phyloP scores from a whole-genome alignment of 2,888 invertebrate species.

The Mythimna pallens region DNA sequence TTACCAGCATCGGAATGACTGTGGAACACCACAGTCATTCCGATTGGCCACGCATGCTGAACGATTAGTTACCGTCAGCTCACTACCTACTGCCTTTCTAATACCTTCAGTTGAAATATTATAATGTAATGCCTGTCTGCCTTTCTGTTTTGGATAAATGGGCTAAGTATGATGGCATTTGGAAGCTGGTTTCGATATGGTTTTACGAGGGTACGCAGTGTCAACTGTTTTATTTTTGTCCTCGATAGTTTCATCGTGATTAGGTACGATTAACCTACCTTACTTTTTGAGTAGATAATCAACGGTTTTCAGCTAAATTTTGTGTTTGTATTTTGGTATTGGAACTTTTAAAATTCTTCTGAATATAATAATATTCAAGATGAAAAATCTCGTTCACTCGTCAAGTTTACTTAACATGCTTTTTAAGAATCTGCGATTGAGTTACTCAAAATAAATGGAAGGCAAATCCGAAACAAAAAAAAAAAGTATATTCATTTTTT shows the following conservation, averaged over 20 bases:
- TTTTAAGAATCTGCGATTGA: background rate
- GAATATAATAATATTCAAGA: slow-evolving; percentile 17
- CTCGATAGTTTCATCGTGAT: background rate
- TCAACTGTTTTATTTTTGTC: slow-evolving; percentile 10
- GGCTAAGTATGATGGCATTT: slow-evolving; percentile 60
- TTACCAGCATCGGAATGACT: slow-evolving; percentile 67
- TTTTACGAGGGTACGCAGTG: slow-evolving; percentile 37
- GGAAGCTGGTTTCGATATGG: slow-evolving; percentile 50
- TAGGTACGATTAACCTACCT: background rate
- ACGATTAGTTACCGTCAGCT: slow-evolving; percentile 84
- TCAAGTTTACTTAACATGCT: slow-evolving; percentile 40
- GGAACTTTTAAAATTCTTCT: background rate
- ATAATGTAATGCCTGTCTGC: slow-evolving; percentile 59
- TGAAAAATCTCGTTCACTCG: slow-evolving; percentile 40
- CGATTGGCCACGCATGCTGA: slow-evolving; percentile 85
- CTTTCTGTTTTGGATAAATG: slow-evolving; percentile 61
- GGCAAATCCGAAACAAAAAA: background rate
- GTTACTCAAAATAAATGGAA: slow-evolving; percentile 26
- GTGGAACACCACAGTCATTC: slow-evolving; percentile 74
- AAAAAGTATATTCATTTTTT: background rate
- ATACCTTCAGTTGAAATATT: slow-evolving; percentile 73
- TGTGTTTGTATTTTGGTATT: background rate
- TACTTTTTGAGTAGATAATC: background rate
- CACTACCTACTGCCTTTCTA: slow-evolving; percentile 84
- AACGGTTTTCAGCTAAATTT: background rate